Base-by-base conservation (phyloP, 2,888 invertebrate genomes). In the Mimas tiliae region DNA sequence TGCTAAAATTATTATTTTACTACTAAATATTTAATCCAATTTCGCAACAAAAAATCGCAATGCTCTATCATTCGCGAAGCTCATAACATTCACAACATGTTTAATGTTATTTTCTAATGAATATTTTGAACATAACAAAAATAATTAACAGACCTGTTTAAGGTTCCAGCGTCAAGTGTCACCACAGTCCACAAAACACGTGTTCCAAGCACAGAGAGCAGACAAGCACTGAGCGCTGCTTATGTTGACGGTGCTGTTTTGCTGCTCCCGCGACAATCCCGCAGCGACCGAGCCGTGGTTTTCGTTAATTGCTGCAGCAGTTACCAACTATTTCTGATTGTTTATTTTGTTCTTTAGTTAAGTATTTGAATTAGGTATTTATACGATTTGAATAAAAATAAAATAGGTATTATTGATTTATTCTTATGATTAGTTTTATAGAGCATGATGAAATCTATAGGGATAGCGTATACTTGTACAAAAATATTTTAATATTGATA, bases 261-360 rank as follows among this genome's bases (percentile, higher is more conserved):
- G 80, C 80, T 83, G 67, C 71, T 69, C 71, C 55, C 69, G 65
- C 69, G 67, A 69, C 72, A 67, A 72, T 68, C 63, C 67, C 65
- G 65, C 65, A 68, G 64, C 63, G 63, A 72, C 74, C 73, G 75
- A 73, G 68, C 69, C 75, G 76, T 73, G 78, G 76, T 64, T 82
- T 82, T 81, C 74, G 73, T 76, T 77, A 75, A 79, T 78, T 72
- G 75, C 68, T 70, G 33, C 80, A 80, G 82, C 65, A 69, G 74
- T 67, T 38, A 16, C 0, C 67, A 85, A 85, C 86, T 72, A 14
- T 47, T 58, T 42, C 19, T 9, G 16, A 16, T 19, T 38, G 19
- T 12, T 19, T 16, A 50, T 8, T 16, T 48, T 3, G 11, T 4
- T 48, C 27, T 50, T 50, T 7, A 6, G 6, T 50, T 50, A 2